Conservation (phyloP, 2,888 invertebrate species). For the Drosophila affinis region DNA sequence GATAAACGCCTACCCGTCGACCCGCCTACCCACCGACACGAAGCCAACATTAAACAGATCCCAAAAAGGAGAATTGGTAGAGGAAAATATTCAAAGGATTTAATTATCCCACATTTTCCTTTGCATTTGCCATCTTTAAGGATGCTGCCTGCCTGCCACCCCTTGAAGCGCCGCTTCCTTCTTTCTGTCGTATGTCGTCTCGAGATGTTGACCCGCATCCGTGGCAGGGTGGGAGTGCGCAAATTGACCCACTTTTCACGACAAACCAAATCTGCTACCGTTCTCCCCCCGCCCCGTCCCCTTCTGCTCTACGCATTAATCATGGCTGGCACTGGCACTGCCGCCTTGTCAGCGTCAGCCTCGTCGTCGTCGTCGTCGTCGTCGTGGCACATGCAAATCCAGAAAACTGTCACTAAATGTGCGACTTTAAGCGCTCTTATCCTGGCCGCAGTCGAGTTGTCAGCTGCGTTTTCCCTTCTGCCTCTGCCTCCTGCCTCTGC, state of each 20-base stretch:
- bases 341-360: constrained; percentile 50
- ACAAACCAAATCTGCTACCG: constrained; percentile 40
- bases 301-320: constrained; percentile 69
- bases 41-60: constrained; percentile 23
- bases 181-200: background rate
- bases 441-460: constrained; percentile 50
- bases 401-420: constrained; percentile 78
- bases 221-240: background rate
- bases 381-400: constrained; percentile 68
- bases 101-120: constrained; percentile 1
- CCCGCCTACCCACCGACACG: constrained; percentile 53
- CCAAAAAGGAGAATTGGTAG: background rate
- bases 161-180: background rate
- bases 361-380: constrained; percentile 8
- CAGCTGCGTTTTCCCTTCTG: constrained; percentile 9
- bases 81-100: too few species aligned
- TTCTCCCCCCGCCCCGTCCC: constrained; percentile 14
- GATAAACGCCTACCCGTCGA: constrained; percentile 59
- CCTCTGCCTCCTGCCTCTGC: background rate
- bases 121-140: background rate
- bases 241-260: constrained; percentile 55
- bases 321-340: constrained; percentile 65
- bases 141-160: background rate
- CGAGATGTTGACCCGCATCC: background rate
- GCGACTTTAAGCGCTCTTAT: constrained; percentile 79